These are phyloP conservation scores for Chaetophractus vellerosus DNA, from an alignment of 2,797 vertebrate genomes.

Conservation along the genomic window DNA sequence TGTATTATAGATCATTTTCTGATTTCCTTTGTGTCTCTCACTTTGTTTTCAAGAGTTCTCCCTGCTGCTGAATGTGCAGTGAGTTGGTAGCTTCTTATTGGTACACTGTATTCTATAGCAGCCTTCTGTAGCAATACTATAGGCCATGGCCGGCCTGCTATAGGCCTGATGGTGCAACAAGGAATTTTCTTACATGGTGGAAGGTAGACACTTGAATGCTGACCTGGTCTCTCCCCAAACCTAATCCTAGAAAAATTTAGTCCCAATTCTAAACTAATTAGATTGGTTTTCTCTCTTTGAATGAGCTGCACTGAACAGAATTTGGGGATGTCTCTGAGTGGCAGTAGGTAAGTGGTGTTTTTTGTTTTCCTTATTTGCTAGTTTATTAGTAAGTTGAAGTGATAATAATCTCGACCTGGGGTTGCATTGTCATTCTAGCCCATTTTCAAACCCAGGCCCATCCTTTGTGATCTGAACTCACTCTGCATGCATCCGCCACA, in stretches of 20 bases:
- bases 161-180: neutral
- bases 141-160: neutral
- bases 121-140: neutral
- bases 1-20: conserved; percentile 28
- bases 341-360: conserved; percentile 1
- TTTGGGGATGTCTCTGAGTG: neutral
- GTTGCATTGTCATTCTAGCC: neutral
- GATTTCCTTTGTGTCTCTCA: neutral
- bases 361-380: conserved; percentile 32
- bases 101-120: neutral
- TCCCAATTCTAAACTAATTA: neutral
- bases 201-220: conserved; percentile 5
- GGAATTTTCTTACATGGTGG: neutral
- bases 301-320: neutral
- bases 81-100: neutral
- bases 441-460: conserved; percentile 17
- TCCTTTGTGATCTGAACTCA: neutral
- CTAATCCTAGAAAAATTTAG: conserved; percentile 31
- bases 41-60: neutral
- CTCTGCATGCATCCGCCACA: neutral
- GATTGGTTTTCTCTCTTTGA: neutral
- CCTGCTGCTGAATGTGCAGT: conserved; percentile 10
- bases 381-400: neutral
- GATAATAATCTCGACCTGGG: neutral
- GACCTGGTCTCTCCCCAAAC: neutral